Base-by-base conservation (phyloP, 2,113 vertebrate genomes). In the Octodon degus region DNA sequence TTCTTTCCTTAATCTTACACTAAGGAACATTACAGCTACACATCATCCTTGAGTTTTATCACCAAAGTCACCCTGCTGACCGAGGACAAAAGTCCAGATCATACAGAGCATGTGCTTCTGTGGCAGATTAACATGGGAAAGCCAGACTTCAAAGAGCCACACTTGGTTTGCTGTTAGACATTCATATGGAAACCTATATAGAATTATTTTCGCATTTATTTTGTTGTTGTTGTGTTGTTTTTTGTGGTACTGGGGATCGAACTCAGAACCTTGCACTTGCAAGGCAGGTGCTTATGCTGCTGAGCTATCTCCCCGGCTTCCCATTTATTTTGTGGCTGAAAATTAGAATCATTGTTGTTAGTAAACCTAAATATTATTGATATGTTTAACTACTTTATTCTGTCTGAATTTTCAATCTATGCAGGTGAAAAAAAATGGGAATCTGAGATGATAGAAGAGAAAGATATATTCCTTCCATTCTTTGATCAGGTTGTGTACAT, bases 361-460 rank as follows among this genome's bases (percentile, higher is more conserved):
- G 50, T 58, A 10, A 60, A 81, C 16, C 8, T 43, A 77, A 85
- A n/a, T 86, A 67, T 88, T 30, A 37, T 55, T 60, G 58, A 32
- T 4, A 34, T 70, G 12, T 93, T 11, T 58, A 89, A 7, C 67
- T 82, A 50, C 22, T 81, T 68, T 93, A 60, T 70, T 92, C 43
- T 95, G 50, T 93, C 27, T 90, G 68, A 93, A 81, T 94, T 94
- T 94, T 25, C 80, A 65, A 2, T 70, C 53, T 68, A 34, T 76
- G 7, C 63, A 84, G 40, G 34, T 37, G 8, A 77, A 67, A 34
- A 89, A 34, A 89, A 77, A 53, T 68, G 20, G 20, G 58, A 79
- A 40, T 89, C 34, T 86, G 4, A 60, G 6, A 27, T 68, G 60
- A 86, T 55, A 80, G 10, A 82, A 70, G 43, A 63, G 43, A 58